Base-by-base conservation (phyloP, 2,113 vertebrate genomes). In the Cepphus grylle region DNA sequence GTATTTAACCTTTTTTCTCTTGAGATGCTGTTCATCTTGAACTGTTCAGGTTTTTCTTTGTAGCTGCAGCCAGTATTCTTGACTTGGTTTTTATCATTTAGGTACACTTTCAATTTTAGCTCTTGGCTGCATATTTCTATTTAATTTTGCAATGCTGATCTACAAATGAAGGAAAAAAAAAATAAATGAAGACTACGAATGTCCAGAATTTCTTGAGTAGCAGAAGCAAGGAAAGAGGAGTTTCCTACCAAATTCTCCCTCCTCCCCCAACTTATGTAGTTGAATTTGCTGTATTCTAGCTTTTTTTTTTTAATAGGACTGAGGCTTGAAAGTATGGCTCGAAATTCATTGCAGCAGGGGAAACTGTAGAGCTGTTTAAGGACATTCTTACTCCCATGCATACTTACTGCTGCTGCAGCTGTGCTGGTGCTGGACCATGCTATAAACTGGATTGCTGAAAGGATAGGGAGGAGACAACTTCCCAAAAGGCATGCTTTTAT, bases 201-300 rank as follows among this genome's bases (percentile, higher is more conserved):
- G 21, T 66, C 26, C 19, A 66, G 27, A 69, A 83, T 49, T 83
- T 47, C 59, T 86, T 56, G 15, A 81, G 32, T 65, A 86, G 19
- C 38, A 8, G 3, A 90, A 79, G 47, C n/a, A 34, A 58, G 49
- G 32, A 77, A 90, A 27, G 29, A 85, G 70, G 3, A 59, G 16
- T 72, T 85, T 61, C 8, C 6, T 23, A 34, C 27, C 26, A 53
- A 32, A 63, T 59, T 72, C 21, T 50, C 7, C 2, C 40, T 7
- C 3, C 0, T 15, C 8, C 14, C 5, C 14, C 7, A 0, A 0
- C 10, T 83, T 55, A 36, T 59, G 2, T 59, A 67, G 43, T n/a
- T 90, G 29, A 59, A 56, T 69, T 90, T 49, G 8, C 30, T 43
- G 8, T 47, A 25, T 88, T 55, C 3, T 84, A 56, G 47, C 5